phyloP scores from a whole-genome alignment of 64 coral and sea anemone genomes.

The Montipora sp. region DNA sequence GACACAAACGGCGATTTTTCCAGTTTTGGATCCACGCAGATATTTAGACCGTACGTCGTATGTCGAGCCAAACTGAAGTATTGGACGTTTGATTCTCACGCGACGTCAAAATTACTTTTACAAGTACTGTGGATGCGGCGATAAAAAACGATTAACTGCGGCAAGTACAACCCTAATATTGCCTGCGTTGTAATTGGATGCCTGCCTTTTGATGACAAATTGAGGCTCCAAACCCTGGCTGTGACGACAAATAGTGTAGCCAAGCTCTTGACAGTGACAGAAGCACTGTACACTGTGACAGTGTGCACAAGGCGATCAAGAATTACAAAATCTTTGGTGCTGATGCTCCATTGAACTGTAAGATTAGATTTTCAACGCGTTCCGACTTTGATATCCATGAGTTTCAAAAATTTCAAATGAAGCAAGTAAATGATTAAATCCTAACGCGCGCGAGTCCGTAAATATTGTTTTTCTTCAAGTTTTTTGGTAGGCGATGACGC shows the following conservation, averaged over 20 bases:
- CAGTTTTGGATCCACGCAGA: not conserved
- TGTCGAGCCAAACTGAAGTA: not conserved
- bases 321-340: not conserved
- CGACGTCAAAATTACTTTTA: not conserved
- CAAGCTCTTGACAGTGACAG: not conserved
- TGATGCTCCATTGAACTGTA: not conserved
- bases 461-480: not conserved
- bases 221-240: not conserved
- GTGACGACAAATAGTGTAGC: not conserved
- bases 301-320: not conserved
- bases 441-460: not conserved
- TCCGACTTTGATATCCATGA: not conserved
- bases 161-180: not conserved
- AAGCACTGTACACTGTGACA: not conserved
- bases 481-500: not conserved
- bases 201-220: conserved; percentile 10
- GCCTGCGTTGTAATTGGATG: not conserved
- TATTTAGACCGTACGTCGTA: not conserved
- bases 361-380: not conserved
- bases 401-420: not conserved
- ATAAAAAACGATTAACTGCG: not conserved
- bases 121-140: not conserved
- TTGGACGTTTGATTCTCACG: conserved; percentile 20
- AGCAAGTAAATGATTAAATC: not conserved
- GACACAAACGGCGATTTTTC: not conserved